Evolutionary conservation across 2,113 vertebrate species (phyloP).

Genomic region (Leptocoma aspasia): DNA sequence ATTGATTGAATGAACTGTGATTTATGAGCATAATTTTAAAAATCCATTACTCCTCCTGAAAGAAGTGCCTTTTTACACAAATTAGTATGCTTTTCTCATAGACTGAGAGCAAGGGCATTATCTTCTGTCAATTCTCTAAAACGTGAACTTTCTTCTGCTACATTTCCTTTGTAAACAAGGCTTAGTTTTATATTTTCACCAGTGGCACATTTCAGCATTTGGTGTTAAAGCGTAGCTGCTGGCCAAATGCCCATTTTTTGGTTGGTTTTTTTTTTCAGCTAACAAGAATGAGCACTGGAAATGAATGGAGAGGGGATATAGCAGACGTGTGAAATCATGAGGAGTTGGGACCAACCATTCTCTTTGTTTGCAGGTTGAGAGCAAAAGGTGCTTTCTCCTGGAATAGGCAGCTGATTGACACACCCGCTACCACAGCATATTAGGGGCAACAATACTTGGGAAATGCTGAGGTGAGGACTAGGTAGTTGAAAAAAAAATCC

Average conservation of each 20-base stretch:
- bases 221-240: neutral
- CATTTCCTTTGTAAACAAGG: neutral
- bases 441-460: neutral
- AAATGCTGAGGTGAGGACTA: neutral
- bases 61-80: neutral
- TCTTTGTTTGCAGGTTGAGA: neutral
- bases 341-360: fast-evolving
- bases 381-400: neutral
- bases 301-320: neutral
- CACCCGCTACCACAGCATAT: neutral
- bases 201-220: neutral
- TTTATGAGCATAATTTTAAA: neutral
- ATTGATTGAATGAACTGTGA: neutral
- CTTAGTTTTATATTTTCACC: neutral
- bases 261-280: neutral
- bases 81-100: neutral
- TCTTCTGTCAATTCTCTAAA: neutral
- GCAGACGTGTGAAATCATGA: neutral
- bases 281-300: neutral
- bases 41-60: neutral
- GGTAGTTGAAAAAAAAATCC: neutral
- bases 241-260: neutral
- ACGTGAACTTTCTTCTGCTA: neutral
- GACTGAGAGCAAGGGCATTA: neutral
- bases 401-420: neutral